A percentile compares a stretch with the other conserved stretches of the same genome.
These are phyloP conservation scores for Clanis bilineata DNA, from an alignment of 2,888 invertebrate genomes.

Conservation along the genomic window DNA sequence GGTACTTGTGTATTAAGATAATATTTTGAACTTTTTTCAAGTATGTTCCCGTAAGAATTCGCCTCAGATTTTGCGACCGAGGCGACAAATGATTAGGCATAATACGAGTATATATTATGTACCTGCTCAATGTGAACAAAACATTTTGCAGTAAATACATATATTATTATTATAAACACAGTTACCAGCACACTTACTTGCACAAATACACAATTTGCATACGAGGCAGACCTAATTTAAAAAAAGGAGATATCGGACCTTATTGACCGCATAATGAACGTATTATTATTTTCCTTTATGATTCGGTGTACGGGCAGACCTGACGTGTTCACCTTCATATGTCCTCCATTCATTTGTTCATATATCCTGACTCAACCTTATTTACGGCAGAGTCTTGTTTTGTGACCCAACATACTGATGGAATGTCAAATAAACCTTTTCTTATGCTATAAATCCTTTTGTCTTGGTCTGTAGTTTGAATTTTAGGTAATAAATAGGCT, in stretches of 20 bases:
- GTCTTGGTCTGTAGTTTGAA: neutral
- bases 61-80: no score
- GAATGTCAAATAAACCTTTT: constrained; percentile 34
- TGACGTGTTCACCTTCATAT: constrained; percentile 42
- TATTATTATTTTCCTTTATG: constrained; percentile 28
- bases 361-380: constrained; percentile 41
- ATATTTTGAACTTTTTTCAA: no score
- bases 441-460: constrained; percentile 1
- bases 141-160: neutral
- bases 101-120: neutral
- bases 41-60: no score
- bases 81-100: no score
- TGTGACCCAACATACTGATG: constrained; percentile 34
- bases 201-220: neutral
- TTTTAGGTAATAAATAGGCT: no score
- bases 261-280: constrained; percentile 2
- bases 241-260: neutral
- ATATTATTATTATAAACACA: neutral
- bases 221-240: neutral
- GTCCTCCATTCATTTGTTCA: constrained; percentile 31
- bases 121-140: neutral
- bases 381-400: constrained; percentile 34
- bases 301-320: constrained; percentile 32
- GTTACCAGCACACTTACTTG: neutral
- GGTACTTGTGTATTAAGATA: no score